Evolutionary conservation across 2,113 vertebrate species (phyloP).

Genomic region (Oxyura jamaicensis): DNA sequence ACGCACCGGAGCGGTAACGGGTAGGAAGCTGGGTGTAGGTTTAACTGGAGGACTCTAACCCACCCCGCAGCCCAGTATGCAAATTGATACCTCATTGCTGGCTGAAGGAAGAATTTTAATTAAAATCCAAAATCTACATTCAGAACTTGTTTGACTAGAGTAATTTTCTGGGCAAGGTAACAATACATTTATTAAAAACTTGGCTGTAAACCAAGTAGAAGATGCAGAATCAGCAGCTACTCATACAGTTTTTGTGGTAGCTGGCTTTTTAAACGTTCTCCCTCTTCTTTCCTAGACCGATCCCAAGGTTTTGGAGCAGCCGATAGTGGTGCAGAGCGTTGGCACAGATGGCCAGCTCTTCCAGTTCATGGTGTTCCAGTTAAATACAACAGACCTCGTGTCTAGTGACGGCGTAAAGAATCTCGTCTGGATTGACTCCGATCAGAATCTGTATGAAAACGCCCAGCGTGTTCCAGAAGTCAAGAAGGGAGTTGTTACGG

Average conservation of each 20-base stretch:
- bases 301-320: constrained; percentile 79
- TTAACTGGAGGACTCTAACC: background rate
- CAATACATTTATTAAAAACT: constrained; percentile 58
- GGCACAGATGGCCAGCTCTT: constrained; percentile 86
- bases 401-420: constrained; percentile 85
- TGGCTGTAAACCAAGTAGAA: constrained; percentile 36
- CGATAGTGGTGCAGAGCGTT: constrained; percentile 85
- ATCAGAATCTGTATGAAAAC: constrained; percentile 83
- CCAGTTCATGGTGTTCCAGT: constrained; percentile 89
- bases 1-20: background rate
- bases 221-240: constrained; percentile 60
- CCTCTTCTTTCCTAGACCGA: constrained; percentile 66
- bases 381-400: constrained; percentile 87
- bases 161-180: constrained; percentile 70
- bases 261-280: background rate
- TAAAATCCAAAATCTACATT: constrained; percentile 67
- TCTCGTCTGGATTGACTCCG: constrained; percentile 85
- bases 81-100: constrained; percentile 40
- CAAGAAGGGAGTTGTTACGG: constrained; percentile 86
- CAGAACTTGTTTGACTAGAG: constrained; percentile 66
- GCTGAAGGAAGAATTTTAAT: constrained; percentile 56
- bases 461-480: constrained; percentile 81
- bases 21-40: background rate
- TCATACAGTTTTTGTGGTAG: background rate
- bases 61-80: constrained; percentile 9